Evolutionary conservation across 2,797 vertebrate species (phyloP), one percentile per base, ranked within the genome.

Genomic region (Austrolebias charrua): DNA sequence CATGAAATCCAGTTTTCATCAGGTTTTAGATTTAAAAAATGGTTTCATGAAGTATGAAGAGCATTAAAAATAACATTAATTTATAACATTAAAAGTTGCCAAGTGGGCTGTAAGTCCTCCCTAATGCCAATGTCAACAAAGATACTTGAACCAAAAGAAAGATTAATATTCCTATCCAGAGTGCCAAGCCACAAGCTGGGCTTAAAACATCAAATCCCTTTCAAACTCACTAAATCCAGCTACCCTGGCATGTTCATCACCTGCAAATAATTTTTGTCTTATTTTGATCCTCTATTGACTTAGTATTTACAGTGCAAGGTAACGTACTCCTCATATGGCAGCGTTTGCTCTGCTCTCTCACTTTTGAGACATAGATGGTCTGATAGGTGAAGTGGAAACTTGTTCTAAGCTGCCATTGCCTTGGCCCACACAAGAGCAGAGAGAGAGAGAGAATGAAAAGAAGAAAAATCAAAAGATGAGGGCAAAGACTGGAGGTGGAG

Each of bases 361-460:
- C 85, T 84, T 86, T 91, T 55, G 64, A 85, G 87, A 85, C 84
- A 78, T 84, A 89, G 89, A 90, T 89, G 88, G 84, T 72, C 81
- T 73, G 86, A 91, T 89, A 86, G 83, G 81, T 85, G 83, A 78
- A 87, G 80, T 90, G 87, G 90, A 90, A 91, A 90, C 88, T 87
- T 79, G 78, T 81, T 81, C 75, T 87, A 83, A 87, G 81, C 86
- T 80, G 80, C 83, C 80, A 76, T 71, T 57, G 77, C 76, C 85
- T 80, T 78, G 72, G 87, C 83, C 86, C 87, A 90, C 83, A 87
- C 87, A 91, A 55, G 76, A 80, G 74, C 73, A 81, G 56, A 62
- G 7, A 6, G 33, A 7, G 33, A 35, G 62, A 60, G 66, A 62
- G 75, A 63, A n/a, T n/a, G 61, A 71, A 75, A 63, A 78, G 68